Base-by-base conservation (phyloP, 1,140 invertebrate species). In the Drosophila equinoxialis region DNA sequence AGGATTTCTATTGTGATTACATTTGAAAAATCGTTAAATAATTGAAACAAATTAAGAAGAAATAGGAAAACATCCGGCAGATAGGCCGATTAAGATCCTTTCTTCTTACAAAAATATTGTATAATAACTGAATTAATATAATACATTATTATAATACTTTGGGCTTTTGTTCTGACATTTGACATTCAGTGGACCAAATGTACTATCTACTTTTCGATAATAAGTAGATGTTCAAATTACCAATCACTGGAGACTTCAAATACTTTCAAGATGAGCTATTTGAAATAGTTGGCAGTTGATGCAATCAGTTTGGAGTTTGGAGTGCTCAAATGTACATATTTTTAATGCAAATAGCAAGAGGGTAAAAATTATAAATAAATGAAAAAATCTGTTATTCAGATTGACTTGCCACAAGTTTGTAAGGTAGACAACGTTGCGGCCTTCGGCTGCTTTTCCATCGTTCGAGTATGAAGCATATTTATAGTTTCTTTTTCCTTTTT, bases 401-500 rank as follows among this genome's bases (percentile, higher is more conserved):
- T 81, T 77, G 68, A 78, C 70, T 79, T 83, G 80, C 59, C 66
- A 58, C 67, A 71, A 51, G 67, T 79, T 65, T 68, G 76, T 59
- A 70, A 67, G 57, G 42, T 66, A 60, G 66, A 55, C 54, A 72
- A 61, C n/a, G 57, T 55, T 17, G 23, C 23, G 14, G 55, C 48
- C 73, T 59, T 62, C 65, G 68, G 45, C 45, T 51, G 45, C 45
- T 23, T 51, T 51, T 51, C 45, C 17, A 62, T 3, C 45, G 58
- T 42, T 14, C 48, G 45, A 33, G 26, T 37, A 75, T 59, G 66
- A 66, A 65, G 74, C 68, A 81, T 78, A 77, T 84, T 77, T 80
- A 66, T 71, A 85, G 82, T 85, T 86, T 69, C 71, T 45, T 72
- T 57, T 57, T 42, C 6, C 14, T 42, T 68, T 61, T 70, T 78